These are phyloP conservation scores for Cyphomyrmex costatus DNA, from an alignment of 1,140 invertebrate genomes.

Conservation along the genomic window DNA sequence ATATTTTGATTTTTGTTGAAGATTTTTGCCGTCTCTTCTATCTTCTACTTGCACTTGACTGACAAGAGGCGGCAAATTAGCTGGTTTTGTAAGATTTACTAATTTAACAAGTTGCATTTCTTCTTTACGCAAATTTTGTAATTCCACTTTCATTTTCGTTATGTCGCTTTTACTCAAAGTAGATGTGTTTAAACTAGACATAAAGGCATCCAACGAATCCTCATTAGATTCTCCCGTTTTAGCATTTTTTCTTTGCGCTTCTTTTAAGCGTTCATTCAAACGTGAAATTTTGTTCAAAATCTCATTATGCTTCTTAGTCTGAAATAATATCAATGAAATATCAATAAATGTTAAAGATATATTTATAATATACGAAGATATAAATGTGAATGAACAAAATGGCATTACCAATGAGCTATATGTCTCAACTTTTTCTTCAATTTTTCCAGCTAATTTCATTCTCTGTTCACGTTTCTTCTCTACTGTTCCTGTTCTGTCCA, in stretches of 20 bases:
- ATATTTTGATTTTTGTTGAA: constrained; percentile 30
- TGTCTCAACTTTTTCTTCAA: constrained; percentile 89
- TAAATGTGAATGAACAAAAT: constrained; percentile 31
- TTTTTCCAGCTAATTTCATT: constrained; percentile 90
- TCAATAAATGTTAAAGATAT: not conserved
- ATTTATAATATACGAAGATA: constrained; percentile 4
- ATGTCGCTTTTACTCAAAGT: constrained; percentile 84
- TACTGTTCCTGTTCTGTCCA: constrained; percentile 97
- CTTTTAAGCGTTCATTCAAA: constrained; percentile 88
- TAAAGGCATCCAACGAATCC: constrained; percentile 91
- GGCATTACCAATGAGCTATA: constrained; percentile 92
- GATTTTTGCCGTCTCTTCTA: not conserved
- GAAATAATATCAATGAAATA: constrained; percentile 69
- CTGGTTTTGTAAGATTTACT: constrained; percentile 93
- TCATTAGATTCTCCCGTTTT: constrained; percentile 82
- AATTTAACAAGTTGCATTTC: constrained; percentile 90
- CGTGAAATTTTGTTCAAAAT: constrained; percentile 88
- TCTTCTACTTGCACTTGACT: constrained; percentile 25
- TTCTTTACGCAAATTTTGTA: constrained; percentile 91
- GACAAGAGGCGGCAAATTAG: constrained; percentile 88
- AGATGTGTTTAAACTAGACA: constrained; percentile 88
- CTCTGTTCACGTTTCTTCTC: constrained; percentile 94
- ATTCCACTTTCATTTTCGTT: constrained; percentile 85
- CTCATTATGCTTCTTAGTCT: constrained; percentile 91
- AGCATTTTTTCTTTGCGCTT: constrained; percentile 80